A percentile compares a stretch with the other conserved stretches of the same genome.
Conservation (phyloP, 2,113 vertebrate genomes). For the Mola mola region DNA sequence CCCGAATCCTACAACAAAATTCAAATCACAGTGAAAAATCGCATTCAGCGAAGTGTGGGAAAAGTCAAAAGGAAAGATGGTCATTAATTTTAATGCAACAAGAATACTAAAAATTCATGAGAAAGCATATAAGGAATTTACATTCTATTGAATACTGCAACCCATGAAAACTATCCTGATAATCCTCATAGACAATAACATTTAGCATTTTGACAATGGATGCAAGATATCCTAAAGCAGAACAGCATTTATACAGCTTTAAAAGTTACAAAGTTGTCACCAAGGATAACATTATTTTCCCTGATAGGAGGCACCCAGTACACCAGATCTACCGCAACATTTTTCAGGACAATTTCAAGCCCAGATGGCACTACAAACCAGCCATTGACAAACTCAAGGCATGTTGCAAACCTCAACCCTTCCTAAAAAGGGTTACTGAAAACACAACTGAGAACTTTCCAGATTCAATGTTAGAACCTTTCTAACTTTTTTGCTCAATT, state of each 20-base stretch:
- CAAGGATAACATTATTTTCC: background rate
- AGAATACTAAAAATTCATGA: background rate
- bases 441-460: too few species aligned
- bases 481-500: conserved; percentile 17
- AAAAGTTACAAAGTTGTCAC: background rate
- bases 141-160: too few species aligned
- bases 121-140: background rate
- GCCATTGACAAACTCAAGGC: background rate
- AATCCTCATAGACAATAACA: background rate
- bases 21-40: background rate
- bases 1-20: too few species aligned
- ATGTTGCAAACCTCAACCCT: background rate
- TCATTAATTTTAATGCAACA: too few species aligned
- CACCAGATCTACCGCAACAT: conserved; percentile 7
- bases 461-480: too few species aligned
- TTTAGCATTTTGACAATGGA: background rate
- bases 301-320: conserved; percentile 29
- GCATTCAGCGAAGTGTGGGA: background rate
- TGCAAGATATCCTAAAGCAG: background rate
- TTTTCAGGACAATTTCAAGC: background rate
- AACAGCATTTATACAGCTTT: background rate
- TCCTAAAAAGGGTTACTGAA: background rate
- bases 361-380: background rate
- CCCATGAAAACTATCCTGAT: background rate
- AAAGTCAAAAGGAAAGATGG: background rate